Percentiles rank a stretch among this genome's conserved stretches.
phyloP scores from a whole-genome alignment of 2,113 vertebrate genomes.

The Indicator indicator region DNA sequence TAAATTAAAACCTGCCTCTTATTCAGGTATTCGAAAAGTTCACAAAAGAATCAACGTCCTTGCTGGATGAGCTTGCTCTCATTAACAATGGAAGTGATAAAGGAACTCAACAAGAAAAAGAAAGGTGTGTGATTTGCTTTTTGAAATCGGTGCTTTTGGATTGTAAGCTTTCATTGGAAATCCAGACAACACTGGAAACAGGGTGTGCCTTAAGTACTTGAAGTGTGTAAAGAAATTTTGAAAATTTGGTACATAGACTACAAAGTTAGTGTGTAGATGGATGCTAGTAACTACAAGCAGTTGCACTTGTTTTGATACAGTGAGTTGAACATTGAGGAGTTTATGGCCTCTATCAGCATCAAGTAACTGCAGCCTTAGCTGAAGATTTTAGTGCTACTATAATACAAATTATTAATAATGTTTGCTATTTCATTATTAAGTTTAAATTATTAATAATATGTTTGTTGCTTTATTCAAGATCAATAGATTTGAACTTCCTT shows the following conservation, averaged over 20 bases:
- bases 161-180: background rate
- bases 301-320: background rate
- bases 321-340: background rate
- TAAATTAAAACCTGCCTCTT: background rate
- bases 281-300: background rate
- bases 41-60: constrained; percentile 94
- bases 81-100: constrained; percentile 95
- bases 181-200: background rate
- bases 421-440: background rate
- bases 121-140: constrained; percentile 79
- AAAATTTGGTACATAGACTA: background rate
- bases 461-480: constrained; percentile 73
- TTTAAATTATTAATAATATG: background rate
- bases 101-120: constrained; percentile 87
- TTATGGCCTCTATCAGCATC: background rate
- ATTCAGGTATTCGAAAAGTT: constrained; percentile 97
- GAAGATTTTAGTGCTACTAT: background rate
- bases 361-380: background rate
- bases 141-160: background rate
- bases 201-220: background rate
- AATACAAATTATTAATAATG: background rate
- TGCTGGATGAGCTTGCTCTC: constrained; percentile 92
- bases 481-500: constrained; percentile 88
- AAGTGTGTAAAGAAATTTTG: background rate
- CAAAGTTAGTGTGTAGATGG: background rate